Conservation (phyloP, 2,797 vertebrate genomes). For the Rhinella marina region DNA sequence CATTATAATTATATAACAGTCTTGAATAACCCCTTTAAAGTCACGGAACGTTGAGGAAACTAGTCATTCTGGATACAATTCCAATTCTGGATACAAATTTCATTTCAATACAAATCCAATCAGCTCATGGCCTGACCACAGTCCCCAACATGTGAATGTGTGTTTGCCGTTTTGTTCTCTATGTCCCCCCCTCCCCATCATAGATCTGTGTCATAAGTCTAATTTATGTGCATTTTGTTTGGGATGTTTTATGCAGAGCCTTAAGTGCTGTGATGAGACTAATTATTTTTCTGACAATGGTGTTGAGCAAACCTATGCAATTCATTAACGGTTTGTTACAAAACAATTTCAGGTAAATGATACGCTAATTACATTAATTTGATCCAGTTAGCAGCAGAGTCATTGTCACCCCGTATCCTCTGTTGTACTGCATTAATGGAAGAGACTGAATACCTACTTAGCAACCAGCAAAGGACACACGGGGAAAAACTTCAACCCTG, state of each 20-base stretch:
- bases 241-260: slow-evolving; percentile 55
- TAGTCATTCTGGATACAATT: too few species aligned
- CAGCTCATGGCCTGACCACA: background rate
- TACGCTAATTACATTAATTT: slow-evolving; percentile 64
- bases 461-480: slow-evolving; percentile 36
- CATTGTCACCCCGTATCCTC: slow-evolving; percentile 52
- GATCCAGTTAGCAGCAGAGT: slow-evolving; percentile 65
- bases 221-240: slow-evolving; percentile 68
- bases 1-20: too few species aligned
- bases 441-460: slow-evolving; percentile 34
- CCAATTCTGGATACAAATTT: background rate
- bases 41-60: too few species aligned
- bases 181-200: background rate
- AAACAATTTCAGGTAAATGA: slow-evolving; percentile 63
- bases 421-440: slow-evolving; percentile 40
- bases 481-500: slow-evolving; percentile 16
- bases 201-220: slow-evolving; percentile 57
- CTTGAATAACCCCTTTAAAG: too few species aligned
- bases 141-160: background rate
- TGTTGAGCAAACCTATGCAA: slow-evolving; percentile 44
- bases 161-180: background rate
- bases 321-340: slow-evolving; percentile 62
- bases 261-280: slow-evolving; percentile 63
- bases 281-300: slow-evolving; percentile 63
- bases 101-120: background rate